Conservation (phyloP, 2,888 invertebrate genomes). For the Cataglyphis albicans region DNA sequence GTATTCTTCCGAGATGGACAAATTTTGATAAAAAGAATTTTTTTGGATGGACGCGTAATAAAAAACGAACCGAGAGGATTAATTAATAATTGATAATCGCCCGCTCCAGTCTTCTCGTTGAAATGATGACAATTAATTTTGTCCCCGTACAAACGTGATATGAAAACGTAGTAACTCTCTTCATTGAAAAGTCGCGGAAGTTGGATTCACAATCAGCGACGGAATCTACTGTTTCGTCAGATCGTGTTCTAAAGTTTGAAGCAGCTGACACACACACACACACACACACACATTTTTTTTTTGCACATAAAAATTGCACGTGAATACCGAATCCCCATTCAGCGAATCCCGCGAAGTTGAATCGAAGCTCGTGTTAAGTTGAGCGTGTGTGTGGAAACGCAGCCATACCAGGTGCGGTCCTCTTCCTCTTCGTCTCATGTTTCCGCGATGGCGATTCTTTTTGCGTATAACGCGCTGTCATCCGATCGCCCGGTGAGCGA, state of each 20-base stretch:
- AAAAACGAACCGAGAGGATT: background rate
- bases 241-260: slow-evolving; percentile 25
- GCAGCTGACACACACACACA: slow-evolving; percentile 34
- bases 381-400: slow-evolving; percentile 33
- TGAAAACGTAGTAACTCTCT: background rate
- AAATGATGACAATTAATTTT: slow-evolving; percentile 5
- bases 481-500: slow-evolving; percentile 51
- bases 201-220: background rate
- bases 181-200: background rate
- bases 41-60: too few relatives aligned
- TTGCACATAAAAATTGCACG: slow-evolving; percentile 39
- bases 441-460: slow-evolving; percentile 58
- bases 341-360: slow-evolving; percentile 22
- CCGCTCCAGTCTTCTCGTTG: background rate
- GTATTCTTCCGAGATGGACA: too few relatives aligned
- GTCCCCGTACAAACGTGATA: background rate
- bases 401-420: slow-evolving; percentile 29
- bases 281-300: background rate
- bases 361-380: slow-evolving; percentile 39
- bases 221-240: slow-evolving; percentile 27
- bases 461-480: slow-evolving; percentile 56
- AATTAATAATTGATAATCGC: background rate
- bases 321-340: slow-evolving; percentile 47
- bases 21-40: too few relatives aligned
- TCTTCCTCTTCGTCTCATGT: slow-evolving; percentile 73